Base-by-base conservation (phyloP, 2,113 vertebrate species). In the Catharus minimus region DNA sequence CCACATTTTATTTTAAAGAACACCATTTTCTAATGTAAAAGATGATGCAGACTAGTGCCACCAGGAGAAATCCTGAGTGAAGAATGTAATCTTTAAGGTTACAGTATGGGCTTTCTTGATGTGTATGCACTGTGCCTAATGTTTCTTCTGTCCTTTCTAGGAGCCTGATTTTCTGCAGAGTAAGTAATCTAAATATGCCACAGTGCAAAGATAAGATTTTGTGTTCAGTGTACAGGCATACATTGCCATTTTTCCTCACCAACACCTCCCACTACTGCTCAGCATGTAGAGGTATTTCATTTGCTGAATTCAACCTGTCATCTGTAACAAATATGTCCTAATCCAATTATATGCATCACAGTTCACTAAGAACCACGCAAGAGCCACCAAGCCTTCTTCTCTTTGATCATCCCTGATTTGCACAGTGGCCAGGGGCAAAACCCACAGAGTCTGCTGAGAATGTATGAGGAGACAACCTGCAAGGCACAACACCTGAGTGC, bases 291-390 rank as follows among this genome's bases (percentile, higher is more conserved):
- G n/a, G 86, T 82, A 93, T 96, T 96, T 94, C 30, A 86, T 52
- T 93, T 92, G 77, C 78, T 89, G 93, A 95, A 95, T 82, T 90
- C 75, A 95, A 66, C 78, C 58, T 53, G 76, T 65, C 78, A 88
- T 49, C 64, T 92, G 93, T 95, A 90, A 81, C 91, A 94, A 97
- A 93, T 94, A 81, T 53, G 86, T 73, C 67, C 71, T 95, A 95
- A 97, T 96, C 89, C 81, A 75, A 88, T 95, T 94, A 93, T 72
- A 86, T 64, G 91, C 69, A 94, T 93, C 92, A 95, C 78, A 90
- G 58, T 82, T 85, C 84, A 52, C 78, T 88, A 89, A 73, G 47
- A 94, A 64, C 53, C 90, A 86, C 12, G 1, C n/a, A 86, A 50
- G 64, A 86, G 52, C 38, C 47, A 92, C 68, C 57, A 61, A 71